phyloP scores from a whole-genome alignment of 2,797 vertebrate species.

The Ceryle rudis region DNA sequence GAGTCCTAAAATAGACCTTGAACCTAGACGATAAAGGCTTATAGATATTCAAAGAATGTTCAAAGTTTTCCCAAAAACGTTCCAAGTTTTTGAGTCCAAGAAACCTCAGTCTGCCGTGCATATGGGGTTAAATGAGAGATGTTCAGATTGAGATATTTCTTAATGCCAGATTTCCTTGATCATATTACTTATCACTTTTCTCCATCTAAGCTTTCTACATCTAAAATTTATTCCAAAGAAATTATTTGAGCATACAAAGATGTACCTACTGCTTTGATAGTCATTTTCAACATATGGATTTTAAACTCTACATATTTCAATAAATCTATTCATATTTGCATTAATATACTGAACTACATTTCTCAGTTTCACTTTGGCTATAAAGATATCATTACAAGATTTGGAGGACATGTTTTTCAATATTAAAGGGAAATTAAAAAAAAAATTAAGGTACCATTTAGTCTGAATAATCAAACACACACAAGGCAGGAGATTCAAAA shows the following conservation, averaged over 20 bases:
- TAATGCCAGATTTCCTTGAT: slow-evolving; percentile 3
- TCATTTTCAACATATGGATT: background rate
- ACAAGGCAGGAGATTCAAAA: background rate
- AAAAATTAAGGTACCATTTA: background rate
- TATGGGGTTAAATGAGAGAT: background rate
- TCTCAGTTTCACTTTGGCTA: background rate
- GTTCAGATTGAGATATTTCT: background rate
- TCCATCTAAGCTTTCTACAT: background rate
- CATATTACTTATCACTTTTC: background rate
- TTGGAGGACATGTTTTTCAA: background rate
- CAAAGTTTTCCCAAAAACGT: background rate
- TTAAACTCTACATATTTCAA: background rate
- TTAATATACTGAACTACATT: background rate
- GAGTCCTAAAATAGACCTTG: background rate
- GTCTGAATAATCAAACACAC: background rate
- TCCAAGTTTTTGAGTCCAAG: background rate
- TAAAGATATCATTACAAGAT: background rate
- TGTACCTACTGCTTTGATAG: background rate
- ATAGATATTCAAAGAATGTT: background rate
- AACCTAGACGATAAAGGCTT: background rate
- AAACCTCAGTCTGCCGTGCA: background rate
- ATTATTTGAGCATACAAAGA: background rate
- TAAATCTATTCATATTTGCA: background rate
- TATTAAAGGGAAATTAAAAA: background rate
- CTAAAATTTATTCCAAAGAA: background rate